Conservation (phyloP, 1,140 invertebrate genomes). For the Oreohelix idahoensis region DNA sequence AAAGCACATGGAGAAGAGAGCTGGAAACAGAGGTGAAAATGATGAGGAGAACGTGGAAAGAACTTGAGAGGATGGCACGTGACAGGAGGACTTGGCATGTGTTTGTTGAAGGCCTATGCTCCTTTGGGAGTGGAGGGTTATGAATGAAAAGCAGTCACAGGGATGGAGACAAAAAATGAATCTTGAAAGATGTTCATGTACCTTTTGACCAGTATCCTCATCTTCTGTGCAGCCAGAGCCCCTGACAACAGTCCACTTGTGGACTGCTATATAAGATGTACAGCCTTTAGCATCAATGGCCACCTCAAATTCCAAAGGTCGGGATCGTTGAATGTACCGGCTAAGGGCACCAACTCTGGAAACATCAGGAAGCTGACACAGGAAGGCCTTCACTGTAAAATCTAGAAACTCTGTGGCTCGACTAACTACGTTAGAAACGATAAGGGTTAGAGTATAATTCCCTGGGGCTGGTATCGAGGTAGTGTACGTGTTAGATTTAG, state of each 20-base stretch:
- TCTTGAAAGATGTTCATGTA: constrained; percentile 31
- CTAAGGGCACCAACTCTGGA: constrained; percentile 38
- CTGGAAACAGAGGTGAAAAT: too few relatives aligned
- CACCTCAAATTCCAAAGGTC: constrained; percentile 52
- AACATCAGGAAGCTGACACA: constrained; percentile 52
- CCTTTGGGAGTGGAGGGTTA: too few relatives aligned
- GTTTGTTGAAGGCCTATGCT: too few relatives aligned
- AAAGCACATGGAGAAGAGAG: too few relatives aligned
- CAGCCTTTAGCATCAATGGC: constrained; percentile 51
- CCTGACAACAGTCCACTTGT: constrained; percentile 56
- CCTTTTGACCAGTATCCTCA: constrained; percentile 7
- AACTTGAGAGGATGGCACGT: too few relatives aligned
- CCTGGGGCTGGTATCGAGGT: constrained; percentile 24
- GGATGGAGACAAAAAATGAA: neutral
- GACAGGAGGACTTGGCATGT: too few relatives aligned
- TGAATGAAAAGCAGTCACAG: too few relatives aligned
- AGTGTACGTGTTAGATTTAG: neutral
- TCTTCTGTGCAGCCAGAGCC: constrained; percentile 36
- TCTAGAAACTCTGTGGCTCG: constrained; percentile 15
- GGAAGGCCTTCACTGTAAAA: constrained; percentile 52
- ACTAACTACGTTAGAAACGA: constrained; percentile 52
- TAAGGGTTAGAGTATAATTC: constrained; percentile 44
- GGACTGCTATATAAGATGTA: constrained; percentile 48
- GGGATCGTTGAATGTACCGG: constrained; percentile 46
- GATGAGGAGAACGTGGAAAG: too few relatives aligned